These are phyloP conservation scores for Conus betulinus DNA, from an alignment of 1,140 invertebrate genomes.

Conservation along the genomic window DNA sequence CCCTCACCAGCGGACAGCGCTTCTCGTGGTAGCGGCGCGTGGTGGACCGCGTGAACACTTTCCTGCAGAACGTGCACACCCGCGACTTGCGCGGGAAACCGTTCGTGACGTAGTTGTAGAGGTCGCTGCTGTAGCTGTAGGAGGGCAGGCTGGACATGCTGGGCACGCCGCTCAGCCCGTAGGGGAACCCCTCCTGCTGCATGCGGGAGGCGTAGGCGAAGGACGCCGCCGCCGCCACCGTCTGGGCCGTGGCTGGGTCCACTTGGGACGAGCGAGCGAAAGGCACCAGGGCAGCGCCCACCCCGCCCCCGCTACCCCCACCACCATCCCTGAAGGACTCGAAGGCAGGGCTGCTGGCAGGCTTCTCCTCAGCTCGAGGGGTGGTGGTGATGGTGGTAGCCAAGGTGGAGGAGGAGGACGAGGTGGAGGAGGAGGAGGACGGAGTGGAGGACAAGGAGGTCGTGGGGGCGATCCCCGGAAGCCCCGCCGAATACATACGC, in stretches of 20 bases:
- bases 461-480: background rate
- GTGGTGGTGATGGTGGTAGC: background rate
- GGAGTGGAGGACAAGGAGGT: background rate
- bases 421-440: background rate
- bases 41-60: conserved; percentile 71
- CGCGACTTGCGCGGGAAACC: conserved; percentile 70
- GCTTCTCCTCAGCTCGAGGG: background rate
- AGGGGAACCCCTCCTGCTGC: conserved; percentile 59
- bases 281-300: background rate
- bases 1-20: conserved; percentile 65
- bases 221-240: conserved; percentile 6
- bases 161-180: conserved; percentile 68
- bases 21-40: conserved; percentile 71
- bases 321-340: conserved; percentile 18
- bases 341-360: background rate
- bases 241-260: background rate
- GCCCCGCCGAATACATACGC: conserved; percentile 25
- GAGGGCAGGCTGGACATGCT: conserved; percentile 57
- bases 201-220: conserved; percentile 9
- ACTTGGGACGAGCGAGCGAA: conserved; percentile 24
- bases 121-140: conserved; percentile 66
- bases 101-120: conserved; percentile 70
- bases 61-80: conserved; percentile 69
- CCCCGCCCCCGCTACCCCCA: background rate
- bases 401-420: too few species aligned